These are phyloP conservation scores for Orientallactaga bullata DNA, from an alignment of 2,113 vertebrate species.

Conservation along the genomic window DNA sequence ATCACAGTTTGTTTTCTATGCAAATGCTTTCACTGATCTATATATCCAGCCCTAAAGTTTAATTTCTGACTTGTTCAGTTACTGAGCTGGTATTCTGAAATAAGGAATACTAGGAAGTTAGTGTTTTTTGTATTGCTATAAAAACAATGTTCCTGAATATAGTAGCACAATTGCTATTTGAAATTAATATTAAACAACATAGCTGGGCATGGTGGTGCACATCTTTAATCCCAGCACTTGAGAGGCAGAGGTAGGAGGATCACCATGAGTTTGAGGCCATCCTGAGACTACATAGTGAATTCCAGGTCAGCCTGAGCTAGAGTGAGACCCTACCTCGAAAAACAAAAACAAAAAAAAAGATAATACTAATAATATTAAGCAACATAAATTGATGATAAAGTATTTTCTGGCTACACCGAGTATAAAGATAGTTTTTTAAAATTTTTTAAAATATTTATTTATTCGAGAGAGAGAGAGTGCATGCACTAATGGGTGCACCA, in stretches of 20 bases:
- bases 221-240: too few relatives aligned
- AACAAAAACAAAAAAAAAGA: too few relatives aligned
- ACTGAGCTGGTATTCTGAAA: constrained; percentile 50
- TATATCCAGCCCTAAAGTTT: constrained; percentile 2
- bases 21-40: neutral
- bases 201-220: too few relatives aligned
- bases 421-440: constrained; percentile 51
- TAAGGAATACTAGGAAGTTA: constrained; percentile 32
- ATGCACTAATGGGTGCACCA: too few relatives aligned
- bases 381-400: constrained; percentile 34
- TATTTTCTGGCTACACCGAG: neutral
- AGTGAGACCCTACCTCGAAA: too few relatives aligned
- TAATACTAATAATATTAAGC: constrained; percentile 56
- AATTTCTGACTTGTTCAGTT: constrained; percentile 56
- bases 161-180: constrained; percentile 20
- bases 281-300: too few relatives aligned
- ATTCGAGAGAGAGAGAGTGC: neutral
- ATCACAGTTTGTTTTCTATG: constrained; percentile 48
- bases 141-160: constrained; percentile 41
- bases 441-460: neutral
- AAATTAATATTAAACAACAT: constrained; percentile 52
- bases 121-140: constrained; percentile 39
- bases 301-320: too few relatives aligned
- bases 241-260: too few relatives aligned
- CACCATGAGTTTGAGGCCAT: too few relatives aligned